Percentiles rank a stretch among this genome's conserved stretches.
Conservation (phyloP, 2,888 invertebrate species). For the Sphaerophoria rueppellii region DNA sequence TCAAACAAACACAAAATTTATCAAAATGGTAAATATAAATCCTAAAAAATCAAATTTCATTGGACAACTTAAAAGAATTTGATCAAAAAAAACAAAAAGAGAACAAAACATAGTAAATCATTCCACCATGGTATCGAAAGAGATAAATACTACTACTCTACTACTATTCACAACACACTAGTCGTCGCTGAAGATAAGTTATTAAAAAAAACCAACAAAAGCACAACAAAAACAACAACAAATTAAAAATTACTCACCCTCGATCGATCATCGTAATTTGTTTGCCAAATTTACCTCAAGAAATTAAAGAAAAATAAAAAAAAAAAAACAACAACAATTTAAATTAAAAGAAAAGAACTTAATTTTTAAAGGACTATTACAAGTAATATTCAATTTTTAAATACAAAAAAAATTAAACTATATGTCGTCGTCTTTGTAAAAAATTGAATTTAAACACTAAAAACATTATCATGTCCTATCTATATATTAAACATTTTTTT, state of each 20-base stretch:
- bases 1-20: slow-evolving; percentile 42
- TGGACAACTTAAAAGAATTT: slow-evolving; percentile 49
- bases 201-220: slow-evolving; percentile 26
- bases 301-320: slow-evolving; percentile 70
- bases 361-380: slow-evolving; percentile 60
- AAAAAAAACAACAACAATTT: slow-evolving; percentile 47
- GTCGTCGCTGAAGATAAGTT: slow-evolving; percentile 76
- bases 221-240: slow-evolving; percentile 47
- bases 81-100: slow-evolving; percentile 5
- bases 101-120: slow-evolving; percentile 55
- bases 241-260: slow-evolving; percentile 57
- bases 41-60: slow-evolving; percentile 30
- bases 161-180: slow-evolving; percentile 80
- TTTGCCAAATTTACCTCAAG: slow-evolving; percentile 82
- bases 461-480: slow-evolving; percentile 64
- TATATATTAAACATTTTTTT: slow-evolving; percentile 32
- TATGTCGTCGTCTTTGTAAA: slow-evolving; percentile 70
- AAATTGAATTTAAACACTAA: slow-evolving; percentile 48
- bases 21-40: slow-evolving; percentile 47
- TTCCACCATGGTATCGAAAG: slow-evolving; percentile 75
- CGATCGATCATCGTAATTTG: slow-evolving; percentile 75
- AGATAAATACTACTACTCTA: slow-evolving; percentile 74
- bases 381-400: slow-evolving; percentile 65
- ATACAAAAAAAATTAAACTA: slow-evolving; percentile 18
- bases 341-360: slow-evolving; percentile 53